Evolutionary conservation across 2,797 vertebrate genomes (phyloP).

Genomic region (Columba guinea): DNA sequence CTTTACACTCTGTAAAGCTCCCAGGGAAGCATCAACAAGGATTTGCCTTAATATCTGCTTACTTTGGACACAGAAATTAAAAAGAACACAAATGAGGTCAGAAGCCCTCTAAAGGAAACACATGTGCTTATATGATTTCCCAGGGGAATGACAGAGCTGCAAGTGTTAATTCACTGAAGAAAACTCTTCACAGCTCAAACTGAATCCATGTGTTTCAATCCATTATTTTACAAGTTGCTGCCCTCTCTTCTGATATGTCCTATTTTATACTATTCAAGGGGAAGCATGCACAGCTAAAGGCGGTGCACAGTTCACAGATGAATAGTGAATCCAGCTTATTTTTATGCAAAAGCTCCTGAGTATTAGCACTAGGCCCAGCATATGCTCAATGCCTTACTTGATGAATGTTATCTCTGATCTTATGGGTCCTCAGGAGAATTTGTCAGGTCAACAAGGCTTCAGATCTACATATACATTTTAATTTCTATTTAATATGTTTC

Average conservation of each 20-base stretch:
- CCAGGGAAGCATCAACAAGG: background rate
- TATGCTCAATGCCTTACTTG: background rate
- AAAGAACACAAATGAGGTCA: constrained; percentile 45
- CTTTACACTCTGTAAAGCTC: background rate
- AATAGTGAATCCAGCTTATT: background rate
- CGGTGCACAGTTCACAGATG: background rate
- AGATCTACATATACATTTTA: background rate
- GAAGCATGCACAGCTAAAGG: background rate
- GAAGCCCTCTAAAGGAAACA: constrained; percentile 14
- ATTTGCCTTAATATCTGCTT: constrained; percentile 32
- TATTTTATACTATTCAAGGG: background rate
- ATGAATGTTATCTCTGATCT: background rate
- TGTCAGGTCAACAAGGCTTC: background rate
- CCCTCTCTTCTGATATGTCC: background rate
- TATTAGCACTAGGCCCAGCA: background rate
- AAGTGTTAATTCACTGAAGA: background rate
- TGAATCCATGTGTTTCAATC: background rate
- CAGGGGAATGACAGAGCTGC: background rate
- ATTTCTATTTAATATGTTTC: background rate
- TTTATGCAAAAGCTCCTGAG: background rate
- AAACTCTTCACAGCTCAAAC: background rate
- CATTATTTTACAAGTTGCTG: background rate
- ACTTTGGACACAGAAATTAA: constrained; percentile 33
- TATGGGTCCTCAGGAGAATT: background rate
- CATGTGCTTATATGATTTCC: constrained; percentile 12